phyloP scores from a whole-genome alignment of 2,113 vertebrate genomes.

The Triplophysa siluroides region DNA sequence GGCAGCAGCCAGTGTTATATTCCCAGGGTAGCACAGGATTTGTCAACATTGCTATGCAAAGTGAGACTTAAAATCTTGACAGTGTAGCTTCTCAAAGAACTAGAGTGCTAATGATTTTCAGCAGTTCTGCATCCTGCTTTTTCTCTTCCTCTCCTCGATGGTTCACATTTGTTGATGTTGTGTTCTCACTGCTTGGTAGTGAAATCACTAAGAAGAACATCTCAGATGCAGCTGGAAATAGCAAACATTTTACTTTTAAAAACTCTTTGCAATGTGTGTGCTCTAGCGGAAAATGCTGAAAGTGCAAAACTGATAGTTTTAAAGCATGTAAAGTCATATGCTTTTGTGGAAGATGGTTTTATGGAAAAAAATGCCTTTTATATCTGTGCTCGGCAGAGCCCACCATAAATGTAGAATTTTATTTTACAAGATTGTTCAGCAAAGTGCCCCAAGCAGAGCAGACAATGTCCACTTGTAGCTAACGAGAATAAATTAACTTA shows the following conservation, averaged over 20 bases:
- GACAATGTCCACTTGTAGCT: constrained; percentile 6
- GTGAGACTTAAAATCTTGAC: constrained; percentile 41
- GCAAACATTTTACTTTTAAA: constrained; percentile 26
- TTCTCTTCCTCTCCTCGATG: constrained; percentile 4
- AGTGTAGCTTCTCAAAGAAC: constrained; percentile 37
- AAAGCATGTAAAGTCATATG: constrained; percentile 3
- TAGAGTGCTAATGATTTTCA: constrained; percentile 48
- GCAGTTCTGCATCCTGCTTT: neutral
- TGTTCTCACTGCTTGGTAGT: constrained; percentile 19
- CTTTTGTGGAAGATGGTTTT: neutral
- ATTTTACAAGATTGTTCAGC: constrained; percentile 3
- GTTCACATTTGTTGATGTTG: constrained; percentile 30
- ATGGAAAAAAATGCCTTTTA: neutral
- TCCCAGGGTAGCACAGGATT: constrained; percentile 37
- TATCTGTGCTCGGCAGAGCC: neutral
- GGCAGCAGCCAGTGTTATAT: constrained; percentile 1
- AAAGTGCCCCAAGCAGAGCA: neutral
- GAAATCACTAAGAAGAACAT: constrained; percentile 22
- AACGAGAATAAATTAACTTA: constrained; percentile 26
- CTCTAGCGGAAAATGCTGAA: constrained; percentile 12
- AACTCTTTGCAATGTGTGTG: neutral
- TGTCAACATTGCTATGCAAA: constrained; percentile 42
- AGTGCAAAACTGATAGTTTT: constrained; percentile 4
- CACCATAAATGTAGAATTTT: constrained; percentile 12
- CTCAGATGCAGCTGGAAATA: constrained; percentile 17